Percentiles rank a stretch among this genome's conserved stretches.
Evolutionary conservation across 2,888 invertebrate genomes (phyloP).

Genomic region (Eubasilissa splendida): DNA sequence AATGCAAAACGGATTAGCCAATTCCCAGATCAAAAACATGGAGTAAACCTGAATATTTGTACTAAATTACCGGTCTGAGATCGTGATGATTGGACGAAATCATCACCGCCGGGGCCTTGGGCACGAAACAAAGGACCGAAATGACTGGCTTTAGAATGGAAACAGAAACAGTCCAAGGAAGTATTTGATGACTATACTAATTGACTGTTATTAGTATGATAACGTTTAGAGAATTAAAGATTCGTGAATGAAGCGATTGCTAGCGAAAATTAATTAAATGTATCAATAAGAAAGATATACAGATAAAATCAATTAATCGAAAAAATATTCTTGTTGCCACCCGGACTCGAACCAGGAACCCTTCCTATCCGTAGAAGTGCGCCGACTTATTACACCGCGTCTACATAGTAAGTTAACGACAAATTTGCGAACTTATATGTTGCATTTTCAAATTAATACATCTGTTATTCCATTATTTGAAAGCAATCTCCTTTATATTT

Average conservation of each 20-base stretch:
- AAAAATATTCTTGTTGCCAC: no score
- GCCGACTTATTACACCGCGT: no score
- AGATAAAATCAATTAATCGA: no score
- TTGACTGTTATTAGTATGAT: constrained; percentile 25
- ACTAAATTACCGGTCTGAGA: constrained; percentile 39
- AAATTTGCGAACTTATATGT: no score
- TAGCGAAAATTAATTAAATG: no score
- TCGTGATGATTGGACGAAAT: constrained; percentile 51
- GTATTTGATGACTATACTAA: constrained; percentile 32
- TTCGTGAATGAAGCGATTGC: neutral
- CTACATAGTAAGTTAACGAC: no score
- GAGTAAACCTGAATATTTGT: constrained; percentile 25
- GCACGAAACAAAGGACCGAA: constrained; percentile 30
- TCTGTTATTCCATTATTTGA: no score
- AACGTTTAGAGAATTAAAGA: neutral
- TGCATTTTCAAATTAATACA: no score
- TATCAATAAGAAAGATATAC: no score
- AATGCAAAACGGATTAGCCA: constrained; percentile 35
- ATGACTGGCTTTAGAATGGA: constrained; percentile 37
- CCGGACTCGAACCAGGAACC: no score
- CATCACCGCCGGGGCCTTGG: constrained; percentile 35
- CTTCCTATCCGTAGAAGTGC: no score
- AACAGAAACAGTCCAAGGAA: constrained; percentile 33
- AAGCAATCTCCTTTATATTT: no score
- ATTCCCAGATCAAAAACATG: neutral